These are phyloP conservation scores for Sula dactylatra DNA, from an alignment of 2,113 vertebrate species.

Conservation along the genomic window DNA sequence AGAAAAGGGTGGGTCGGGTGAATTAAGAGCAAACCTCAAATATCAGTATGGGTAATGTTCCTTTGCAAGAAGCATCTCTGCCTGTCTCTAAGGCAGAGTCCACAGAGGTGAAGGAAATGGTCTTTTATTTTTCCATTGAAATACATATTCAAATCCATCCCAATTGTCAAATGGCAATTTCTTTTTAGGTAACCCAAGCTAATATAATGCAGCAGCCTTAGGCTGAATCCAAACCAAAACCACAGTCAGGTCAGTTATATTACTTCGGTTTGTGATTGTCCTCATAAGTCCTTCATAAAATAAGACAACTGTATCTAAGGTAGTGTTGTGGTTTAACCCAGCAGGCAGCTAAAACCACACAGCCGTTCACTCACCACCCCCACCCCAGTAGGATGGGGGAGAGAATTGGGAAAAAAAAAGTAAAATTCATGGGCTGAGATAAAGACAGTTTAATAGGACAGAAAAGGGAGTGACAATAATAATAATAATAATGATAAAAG, in stretches of 20 bases:
- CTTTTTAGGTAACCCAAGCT: not conserved
- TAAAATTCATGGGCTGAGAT: too few species aligned
- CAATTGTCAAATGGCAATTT: not conserved
- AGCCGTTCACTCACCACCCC: too few species aligned
- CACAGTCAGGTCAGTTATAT: not conserved
- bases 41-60: not conserved
- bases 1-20: not conserved
- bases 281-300: not conserved
- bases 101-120: not conserved
- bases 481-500: too few species aligned
- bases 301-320: not conserved
- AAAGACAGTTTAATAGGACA: too few species aligned
- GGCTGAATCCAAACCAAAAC: not conserved
- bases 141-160: not conserved
- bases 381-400: too few species aligned
- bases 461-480: too few species aligned
- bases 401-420: too few species aligned
- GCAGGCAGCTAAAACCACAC: too few species aligned
- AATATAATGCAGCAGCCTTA: not conserved
- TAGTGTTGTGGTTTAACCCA: not conserved
- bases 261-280: not conserved
- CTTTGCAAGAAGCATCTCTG: not conserved
- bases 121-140: not conserved
- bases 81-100: not conserved
- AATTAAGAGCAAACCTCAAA: not conserved